Conservation (phyloP, 1,140 invertebrate genomes). For the Drosophila insularis region DNA sequence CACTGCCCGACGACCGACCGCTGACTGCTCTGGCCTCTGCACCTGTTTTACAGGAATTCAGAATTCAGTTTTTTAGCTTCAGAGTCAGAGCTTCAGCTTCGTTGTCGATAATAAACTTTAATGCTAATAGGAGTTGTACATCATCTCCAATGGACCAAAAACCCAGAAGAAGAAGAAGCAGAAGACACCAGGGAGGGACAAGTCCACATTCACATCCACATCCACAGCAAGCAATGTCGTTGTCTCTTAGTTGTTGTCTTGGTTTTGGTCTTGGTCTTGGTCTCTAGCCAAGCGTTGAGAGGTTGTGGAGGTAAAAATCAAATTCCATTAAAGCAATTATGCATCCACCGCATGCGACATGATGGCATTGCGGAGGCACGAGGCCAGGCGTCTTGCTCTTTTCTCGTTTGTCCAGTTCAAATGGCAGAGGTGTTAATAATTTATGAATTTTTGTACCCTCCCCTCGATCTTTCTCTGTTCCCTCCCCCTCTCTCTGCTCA, state of each 20-base stretch:
- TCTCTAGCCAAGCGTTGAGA: slow-evolving; percentile 41
- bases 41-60: slow-evolving; percentile 80
- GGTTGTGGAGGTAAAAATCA: slow-evolving; percentile 58
- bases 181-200: slow-evolving; percentile 5
- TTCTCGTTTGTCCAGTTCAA: slow-evolving; percentile 80
- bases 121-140: slow-evolving; percentile 81
- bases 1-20: slow-evolving; percentile 2
- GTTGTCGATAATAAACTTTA: slow-evolving; percentile 81
- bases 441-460: slow-evolving; percentile 62
- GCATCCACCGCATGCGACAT: slow-evolving; percentile 36
- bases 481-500: slow-evolving; percentile 4
- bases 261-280: slow-evolving; percentile 31
- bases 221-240: neutral
- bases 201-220: neutral
- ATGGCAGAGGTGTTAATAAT: slow-evolving; percentile 81
- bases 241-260: slow-evolving; percentile 27
- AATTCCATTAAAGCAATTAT: slow-evolving; percentile 81
- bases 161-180: slow-evolving; percentile 39
- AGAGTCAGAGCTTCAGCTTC: slow-evolving; percentile 35
- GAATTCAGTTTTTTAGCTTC: slow-evolving; percentile 36
- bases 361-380: slow-evolving; percentile 8
- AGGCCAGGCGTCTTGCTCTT: slow-evolving; percentile 14
- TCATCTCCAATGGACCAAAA: slow-evolving; percentile 78
- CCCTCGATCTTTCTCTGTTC: neutral
- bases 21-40: slow-evolving; percentile 34